Percentiles rank a stretch among this genome's conserved stretches.
These are phyloP conservation scores for Tortrix viridana DNA, from an alignment of 2,888 invertebrate species.

Conservation along the genomic window DNA sequence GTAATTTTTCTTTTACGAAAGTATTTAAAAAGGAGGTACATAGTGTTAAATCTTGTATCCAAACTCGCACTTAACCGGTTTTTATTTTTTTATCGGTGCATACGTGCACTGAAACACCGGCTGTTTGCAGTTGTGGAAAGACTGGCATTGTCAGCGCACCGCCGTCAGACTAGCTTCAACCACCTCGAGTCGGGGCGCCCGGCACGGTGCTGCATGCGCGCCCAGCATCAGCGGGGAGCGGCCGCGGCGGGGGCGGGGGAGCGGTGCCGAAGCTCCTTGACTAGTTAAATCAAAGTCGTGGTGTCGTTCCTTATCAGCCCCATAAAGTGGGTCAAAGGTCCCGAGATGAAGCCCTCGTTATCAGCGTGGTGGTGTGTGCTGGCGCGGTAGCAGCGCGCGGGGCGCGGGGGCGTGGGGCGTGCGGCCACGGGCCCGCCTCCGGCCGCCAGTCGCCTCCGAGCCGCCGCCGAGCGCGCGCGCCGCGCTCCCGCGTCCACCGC, in stretches of 20 bases:
- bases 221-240: not conserved
- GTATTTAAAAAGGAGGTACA: too few relatives aligned
- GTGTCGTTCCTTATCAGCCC: conserved; percentile 19
- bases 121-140: too few relatives aligned
- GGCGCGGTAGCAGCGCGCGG: conserved; percentile 37
- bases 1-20: too few relatives aligned
- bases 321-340: conserved; percentile 34
- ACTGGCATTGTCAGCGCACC: too few relatives aligned
- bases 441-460: conserved; percentile 39
- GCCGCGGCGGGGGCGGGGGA: not conserved
- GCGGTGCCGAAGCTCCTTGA: conserved; percentile 23
- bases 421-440: conserved; percentile 38
- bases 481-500: conserved; percentile 33
- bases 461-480: conserved; percentile 30
- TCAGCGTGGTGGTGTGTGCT: conserved; percentile 41
- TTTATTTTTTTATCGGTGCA: too few relatives aligned
- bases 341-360: conserved; percentile 15
- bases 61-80: too few relatives aligned
- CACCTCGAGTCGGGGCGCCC: too few relatives aligned
- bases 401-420: conserved; percentile 61
- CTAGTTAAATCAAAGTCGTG: conserved; percentile 34
- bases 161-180: too few relatives aligned
- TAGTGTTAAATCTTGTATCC: too few relatives aligned
- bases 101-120: too few relatives aligned
- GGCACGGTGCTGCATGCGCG: too few relatives aligned